A percentile compares a stretch with the other conserved stretches of the same genome.
Evolutionary conservation across 2,113 vertebrate species (phyloP).

Genomic region (Gobiocypris rarus): DNA sequence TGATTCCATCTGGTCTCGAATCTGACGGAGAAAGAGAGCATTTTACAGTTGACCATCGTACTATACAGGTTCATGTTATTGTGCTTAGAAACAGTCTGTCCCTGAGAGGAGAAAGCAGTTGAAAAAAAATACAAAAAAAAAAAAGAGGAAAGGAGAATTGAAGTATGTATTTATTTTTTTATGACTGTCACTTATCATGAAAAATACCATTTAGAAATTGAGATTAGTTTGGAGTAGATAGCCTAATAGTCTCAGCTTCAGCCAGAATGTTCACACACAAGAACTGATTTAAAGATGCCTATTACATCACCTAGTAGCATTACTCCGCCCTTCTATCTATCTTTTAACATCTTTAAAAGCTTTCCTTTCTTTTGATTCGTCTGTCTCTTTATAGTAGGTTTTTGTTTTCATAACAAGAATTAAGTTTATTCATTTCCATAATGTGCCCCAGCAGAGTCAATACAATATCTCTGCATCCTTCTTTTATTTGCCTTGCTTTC

Average conservation of each 20-base stretch:
- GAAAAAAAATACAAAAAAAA: background rate
- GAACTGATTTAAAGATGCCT: slow-evolving; percentile 12
- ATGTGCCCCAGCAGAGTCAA: slow-evolving; percentile 27
- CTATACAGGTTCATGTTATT: background rate
- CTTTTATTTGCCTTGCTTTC: slow-evolving; percentile 38
- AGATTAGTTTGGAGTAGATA: background rate
- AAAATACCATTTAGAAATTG: background rate
- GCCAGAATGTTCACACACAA: background rate
- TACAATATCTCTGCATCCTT: slow-evolving; percentile 55
- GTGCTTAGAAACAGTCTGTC: background rate
- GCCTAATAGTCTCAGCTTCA: background rate
- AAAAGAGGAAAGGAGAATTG: background rate
- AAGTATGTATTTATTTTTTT: background rate
- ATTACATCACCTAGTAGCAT: background rate
- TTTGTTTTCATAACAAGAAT: slow-evolving; percentile 15
- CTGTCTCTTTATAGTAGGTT: background rate
- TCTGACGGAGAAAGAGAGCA: background rate
- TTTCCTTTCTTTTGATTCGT: background rate
- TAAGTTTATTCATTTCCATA: slow-evolving; percentile 27
- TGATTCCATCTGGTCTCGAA: background rate
- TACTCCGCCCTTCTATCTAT: background rate
- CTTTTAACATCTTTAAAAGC: background rate
- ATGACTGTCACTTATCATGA: background rate
- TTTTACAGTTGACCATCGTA: background rate
- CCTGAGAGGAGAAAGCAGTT: background rate